Conservation (phyloP, 2,113 vertebrate species). For the Alosa alosa region DNA sequence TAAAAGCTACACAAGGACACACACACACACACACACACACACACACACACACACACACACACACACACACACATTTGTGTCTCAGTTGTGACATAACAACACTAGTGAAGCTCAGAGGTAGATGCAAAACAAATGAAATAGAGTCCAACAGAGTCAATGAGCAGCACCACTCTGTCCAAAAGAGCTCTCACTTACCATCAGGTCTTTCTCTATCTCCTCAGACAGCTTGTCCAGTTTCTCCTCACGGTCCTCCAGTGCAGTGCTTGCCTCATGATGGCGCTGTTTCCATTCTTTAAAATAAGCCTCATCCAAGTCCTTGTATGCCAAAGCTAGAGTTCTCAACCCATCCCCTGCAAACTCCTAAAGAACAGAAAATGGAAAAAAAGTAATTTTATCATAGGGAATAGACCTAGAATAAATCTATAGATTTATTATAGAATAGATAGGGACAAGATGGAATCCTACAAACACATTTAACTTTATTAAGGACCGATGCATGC, state of each 20-base stretch:
- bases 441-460: too few relatives aligned
- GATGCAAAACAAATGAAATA: too few relatives aligned
- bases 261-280: slow-evolving; percentile 82
- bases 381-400: background rate
- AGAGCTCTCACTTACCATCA: slow-evolving; percentile 72
- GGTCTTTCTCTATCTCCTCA: slow-evolving; percentile 88
- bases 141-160: too few relatives aligned
- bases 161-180: too few relatives aligned
- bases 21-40: background rate
- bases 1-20: slow-evolving; percentile 69
- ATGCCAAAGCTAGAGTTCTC: slow-evolving; percentile 86
- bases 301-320: slow-evolving; percentile 78
- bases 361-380: slow-evolving; percentile 60
- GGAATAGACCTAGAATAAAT: background rate
- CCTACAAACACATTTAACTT: too few relatives aligned
- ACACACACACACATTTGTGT: background rate
- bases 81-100: background rate
- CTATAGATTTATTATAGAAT: background rate
- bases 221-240: slow-evolving; percentile 76
- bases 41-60: background rate
- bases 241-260: slow-evolving; percentile 77
- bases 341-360: slow-evolving; percentile 91
- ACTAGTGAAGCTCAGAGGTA: background rate
- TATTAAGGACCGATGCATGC: too few relatives aligned
- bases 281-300: slow-evolving; percentile 79